phyloP scores from a whole-genome alignment of 92 coral and sea anemone species.

The Meandrina meandrites region DNA sequence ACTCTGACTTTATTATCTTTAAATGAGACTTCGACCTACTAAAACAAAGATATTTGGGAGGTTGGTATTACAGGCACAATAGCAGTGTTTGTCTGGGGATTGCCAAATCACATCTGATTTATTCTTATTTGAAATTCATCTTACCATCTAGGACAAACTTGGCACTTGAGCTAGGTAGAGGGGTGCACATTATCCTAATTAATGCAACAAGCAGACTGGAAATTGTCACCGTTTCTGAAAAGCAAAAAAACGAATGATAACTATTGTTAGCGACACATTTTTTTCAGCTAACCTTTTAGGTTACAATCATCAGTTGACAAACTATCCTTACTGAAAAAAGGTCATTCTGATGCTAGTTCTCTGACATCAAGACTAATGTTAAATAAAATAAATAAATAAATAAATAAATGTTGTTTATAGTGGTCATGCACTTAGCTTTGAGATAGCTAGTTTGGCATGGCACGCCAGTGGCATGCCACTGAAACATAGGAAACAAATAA shows the following conservation, averaged over 20 bases:
- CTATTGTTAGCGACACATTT: background rate
- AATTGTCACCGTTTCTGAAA: slow-evolving; percentile 82
- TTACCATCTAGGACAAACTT: slow-evolving; percentile 70
- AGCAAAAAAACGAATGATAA: background rate
- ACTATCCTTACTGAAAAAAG: background rate
- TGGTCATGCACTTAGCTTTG: no score
- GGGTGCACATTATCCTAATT: slow-evolving; percentile 89
- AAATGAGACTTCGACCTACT: background rate
- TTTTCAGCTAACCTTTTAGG: background rate
- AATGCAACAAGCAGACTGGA: slow-evolving; percentile 85
- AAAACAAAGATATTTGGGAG: background rate
- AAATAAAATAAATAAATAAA: no score
- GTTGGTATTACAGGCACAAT: background rate
- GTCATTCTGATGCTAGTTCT: no score
- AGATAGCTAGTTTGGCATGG: no score
- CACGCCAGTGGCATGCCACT: no score
- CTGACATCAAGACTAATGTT: no score
- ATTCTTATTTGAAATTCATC: background rate
- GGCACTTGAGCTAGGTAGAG: slow-evolving; percentile 54
- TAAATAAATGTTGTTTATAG: background rate
- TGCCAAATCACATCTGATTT: background rate
- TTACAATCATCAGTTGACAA: background rate
- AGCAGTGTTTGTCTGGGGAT: background rate
- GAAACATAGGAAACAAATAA: no score
- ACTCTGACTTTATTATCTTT: background rate